Evolutionary conservation across 2,888 invertebrate genomes (phyloP), one percentile per base, ranked within the genome.

Genomic region (Sphaerophoria taeniata): DNA sequence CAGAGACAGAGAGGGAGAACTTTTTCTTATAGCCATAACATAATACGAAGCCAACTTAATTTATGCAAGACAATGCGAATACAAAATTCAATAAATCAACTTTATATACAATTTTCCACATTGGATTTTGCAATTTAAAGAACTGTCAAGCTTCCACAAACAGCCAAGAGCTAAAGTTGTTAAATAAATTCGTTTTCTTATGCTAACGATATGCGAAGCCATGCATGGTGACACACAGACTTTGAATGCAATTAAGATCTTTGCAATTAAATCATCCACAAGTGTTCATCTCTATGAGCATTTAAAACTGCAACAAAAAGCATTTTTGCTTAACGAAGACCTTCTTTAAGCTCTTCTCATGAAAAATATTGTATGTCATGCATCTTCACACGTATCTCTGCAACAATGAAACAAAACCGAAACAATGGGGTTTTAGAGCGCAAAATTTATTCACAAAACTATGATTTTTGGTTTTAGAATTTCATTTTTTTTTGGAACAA

Each of bases 371-470:
- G 53, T 31, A 31, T 67, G 53, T 67, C 39, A 39, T 67, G 39
- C 39, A 67, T 53, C 67, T 67, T 67, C 51, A 67, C 67, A 65
- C 65, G 33, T 43, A 60, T 9, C 12, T 34, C 3, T 6, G 39
- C 36, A 34, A 43, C n/a, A 36, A 9, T 43, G 9, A 9, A 3
- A 39, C 39, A 39, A 9, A 39, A 39, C 7, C 11, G 39, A 53
- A 53, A 67, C 67, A 67, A 67, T 67, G 39, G 67, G 3, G 7
- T 67, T 53, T 43, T 24, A 24, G 2, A 31, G 31, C 31, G 67
- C 67, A n/a, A 67, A 39, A 67, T 67, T 39, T 67, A 67, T 67
- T 53, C 67, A 67, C 7, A 65, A 67, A 67, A 67, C 67, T 67
- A 53, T 53, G 51, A 67, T 67, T 67, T 67, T 67, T 1, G 39